Evolutionary conservation across 2,888 invertebrate species (phyloP), one percentile per base, ranked within the genome.

Genomic region (Eucriotettix oculatus): DNA sequence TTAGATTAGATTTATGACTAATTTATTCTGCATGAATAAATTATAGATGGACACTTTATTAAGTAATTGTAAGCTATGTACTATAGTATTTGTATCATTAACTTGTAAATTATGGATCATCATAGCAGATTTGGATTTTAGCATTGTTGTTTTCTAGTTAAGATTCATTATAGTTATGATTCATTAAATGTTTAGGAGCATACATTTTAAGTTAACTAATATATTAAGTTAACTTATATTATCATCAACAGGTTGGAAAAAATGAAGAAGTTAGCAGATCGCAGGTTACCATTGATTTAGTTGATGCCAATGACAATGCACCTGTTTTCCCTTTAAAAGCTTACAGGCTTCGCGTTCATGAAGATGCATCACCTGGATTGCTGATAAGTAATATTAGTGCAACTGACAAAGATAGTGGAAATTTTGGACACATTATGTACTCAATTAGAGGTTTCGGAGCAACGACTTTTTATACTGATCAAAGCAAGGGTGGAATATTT

Each of bases 281-380:
- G 0, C 75, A 79, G 65, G 78, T 87, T 0, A 81, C 81, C 58
- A 79, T 84, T 1, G 80, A 82, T 64, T 71, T 90, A 1, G 68
- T 82, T 42, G 91, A 91, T 71, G 84, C 85, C 57, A 91, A 91
- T 68, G 91, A 91, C 66, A 90, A 90, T 67, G 74, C 82, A 0
- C 90, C 90, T 0, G 71, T 81, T 48, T 90, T 89, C 68, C 76
- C 79, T 10, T 75, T 80, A 61, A 70, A 77, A 0, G 78, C 79
- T 16, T 88, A 87, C 68, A 65, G 66, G 10, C 78, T 87, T 52
- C 77, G 79, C 53, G 81, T 87, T 0, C 72, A 78, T 1, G 89
- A 90, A 72, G 83, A 86, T 70, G 76, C 82, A 0, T 74, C 78
- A 0, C 74, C 79, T 0, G 83, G 81, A 0, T 76, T 79, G 0